Percentiles rank a stretch among this genome's conserved stretches.
These are phyloP conservation scores for Taurulus bubalis DNA, from an alignment of 2,113 vertebrate genomes.

Conservation along the genomic window DNA sequence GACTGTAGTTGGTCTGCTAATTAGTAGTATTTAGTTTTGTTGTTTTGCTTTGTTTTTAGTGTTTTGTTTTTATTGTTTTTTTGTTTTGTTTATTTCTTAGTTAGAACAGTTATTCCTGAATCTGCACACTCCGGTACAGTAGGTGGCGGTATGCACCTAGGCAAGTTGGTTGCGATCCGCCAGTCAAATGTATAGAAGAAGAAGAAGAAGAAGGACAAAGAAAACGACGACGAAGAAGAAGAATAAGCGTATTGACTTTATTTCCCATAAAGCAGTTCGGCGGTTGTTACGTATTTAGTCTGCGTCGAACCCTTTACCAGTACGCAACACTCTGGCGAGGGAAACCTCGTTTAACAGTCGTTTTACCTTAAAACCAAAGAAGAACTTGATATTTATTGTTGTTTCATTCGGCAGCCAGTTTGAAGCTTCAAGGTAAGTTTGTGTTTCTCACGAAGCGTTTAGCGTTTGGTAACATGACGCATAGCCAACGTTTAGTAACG, in stretches of 20 bases:
- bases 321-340: fast-evolving
- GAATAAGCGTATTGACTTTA: neutral
- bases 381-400: no score
- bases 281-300: constrained; percentile 50
- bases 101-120: no score
- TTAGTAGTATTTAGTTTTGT: no score
- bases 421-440: constrained; percentile 62
- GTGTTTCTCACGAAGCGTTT: neutral
- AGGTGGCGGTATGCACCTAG: neutral
- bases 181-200: no score
- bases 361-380: neutral
- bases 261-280: constrained; percentile 13
- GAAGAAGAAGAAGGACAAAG: neutral
- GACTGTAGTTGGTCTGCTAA: no score
- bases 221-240: no score
- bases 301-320: constrained; percentile 52
- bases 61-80: no score
- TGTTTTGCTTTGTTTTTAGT: no score
- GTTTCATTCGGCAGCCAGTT: neutral
- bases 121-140: no score
- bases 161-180: neutral
- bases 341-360: neutral
- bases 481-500: constrained; percentile 30
- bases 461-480: neutral
- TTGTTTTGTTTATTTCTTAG: no score